Percentiles rank a stretch among this genome's conserved stretches.
Conservation (phyloP, 2,888 invertebrate species). For the Amphipoea lucens region DNA sequence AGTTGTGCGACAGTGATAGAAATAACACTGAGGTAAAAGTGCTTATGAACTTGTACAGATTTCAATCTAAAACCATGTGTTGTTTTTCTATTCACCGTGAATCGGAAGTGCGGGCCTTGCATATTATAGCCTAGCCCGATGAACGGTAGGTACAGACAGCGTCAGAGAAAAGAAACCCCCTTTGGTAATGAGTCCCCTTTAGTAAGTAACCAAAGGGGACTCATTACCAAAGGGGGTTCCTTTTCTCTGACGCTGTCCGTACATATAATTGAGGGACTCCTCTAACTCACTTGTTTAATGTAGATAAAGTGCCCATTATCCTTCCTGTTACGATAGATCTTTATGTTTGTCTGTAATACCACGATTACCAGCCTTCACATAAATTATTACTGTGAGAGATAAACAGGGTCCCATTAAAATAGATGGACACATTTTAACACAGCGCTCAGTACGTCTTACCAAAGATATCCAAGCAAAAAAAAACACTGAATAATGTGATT, state of each 20-base stretch:
- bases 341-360: not conserved
- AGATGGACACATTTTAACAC: too few relatives aligned
- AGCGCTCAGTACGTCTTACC: too few relatives aligned
- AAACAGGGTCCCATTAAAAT: too few relatives aligned
- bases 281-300: constrained; percentile 27
- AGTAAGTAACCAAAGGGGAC: too few relatives aligned
- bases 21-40: not conserved
- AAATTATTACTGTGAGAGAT: too few relatives aligned
- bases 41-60: not conserved
- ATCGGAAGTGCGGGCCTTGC: not conserved
- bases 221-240: too few relatives aligned
- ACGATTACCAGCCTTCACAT: not conserved
- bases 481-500: too few relatives aligned
- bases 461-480: too few relatives aligned
- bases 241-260: too few relatives aligned
- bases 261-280: not conserved
- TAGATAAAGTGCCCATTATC: constrained; percentile 7
- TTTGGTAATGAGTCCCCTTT: too few relatives aligned
- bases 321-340: not conserved
- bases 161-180: too few relatives aligned
- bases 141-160: not conserved
- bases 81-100: not conserved
- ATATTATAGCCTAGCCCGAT: not conserved
- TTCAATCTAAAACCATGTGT: too few relatives aligned
- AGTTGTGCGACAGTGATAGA: not conserved